Evolutionary conservation across 37 sponge, comb jelly and placozoan species (phyloP).

Genomic region (Mnemiopsis leidyi): DNA sequence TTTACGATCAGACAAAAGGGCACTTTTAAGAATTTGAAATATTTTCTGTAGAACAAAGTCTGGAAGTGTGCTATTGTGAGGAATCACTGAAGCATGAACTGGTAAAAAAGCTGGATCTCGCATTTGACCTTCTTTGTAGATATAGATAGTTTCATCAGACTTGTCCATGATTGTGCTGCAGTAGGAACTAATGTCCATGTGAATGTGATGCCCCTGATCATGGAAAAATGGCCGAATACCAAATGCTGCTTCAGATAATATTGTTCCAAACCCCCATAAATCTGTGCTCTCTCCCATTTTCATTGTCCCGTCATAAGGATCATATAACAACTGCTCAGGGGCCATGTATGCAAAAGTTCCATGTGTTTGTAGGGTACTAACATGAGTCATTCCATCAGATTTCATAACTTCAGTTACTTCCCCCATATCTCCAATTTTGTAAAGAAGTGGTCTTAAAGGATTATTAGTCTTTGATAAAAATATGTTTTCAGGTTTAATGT

Average conservation of each 20-base stretch:
- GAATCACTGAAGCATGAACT: slow-evolving; percentile 1
- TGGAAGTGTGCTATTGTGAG: slow-evolving; percentile 37
- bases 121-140: slow-evolving; percentile 27
- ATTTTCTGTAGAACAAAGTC: background rate
- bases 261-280: slow-evolving; percentile 57
- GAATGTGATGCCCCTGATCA: slow-evolving; percentile 58
- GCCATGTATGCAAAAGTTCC: slow-evolving; percentile 63
- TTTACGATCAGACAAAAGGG: slow-evolving; percentile 30
- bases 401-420: slow-evolving; percentile 65
- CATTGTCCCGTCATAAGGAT: slow-evolving; percentile 64
- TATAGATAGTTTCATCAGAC: slow-evolving; percentile 54
- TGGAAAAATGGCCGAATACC: slow-evolving; percentile 51
- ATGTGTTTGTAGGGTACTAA: slow-evolving; percentile 31
- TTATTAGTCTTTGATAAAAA: slow-evolving; percentile 13
- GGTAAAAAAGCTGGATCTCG: slow-evolving; percentile 46
- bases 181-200: slow-evolving; percentile 28
- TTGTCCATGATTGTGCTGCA: slow-evolving; percentile 38
- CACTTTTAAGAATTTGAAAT: background rate
- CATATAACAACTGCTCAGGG: slow-evolving; percentile 38
- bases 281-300: slow-evolving; percentile 65
- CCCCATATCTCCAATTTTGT: slow-evolving; percentile 52
- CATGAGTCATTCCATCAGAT: slow-evolving; percentile 64
- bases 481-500: slow-evolving; percentile 47
- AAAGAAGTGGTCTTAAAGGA: background rate
- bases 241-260: slow-evolving; percentile 49